A percentile compares a stretch with the other conserved stretches of the same genome.
Conservation (phyloP, 2,797 vertebrate genomes). For the Podargus strigoides region DNA sequence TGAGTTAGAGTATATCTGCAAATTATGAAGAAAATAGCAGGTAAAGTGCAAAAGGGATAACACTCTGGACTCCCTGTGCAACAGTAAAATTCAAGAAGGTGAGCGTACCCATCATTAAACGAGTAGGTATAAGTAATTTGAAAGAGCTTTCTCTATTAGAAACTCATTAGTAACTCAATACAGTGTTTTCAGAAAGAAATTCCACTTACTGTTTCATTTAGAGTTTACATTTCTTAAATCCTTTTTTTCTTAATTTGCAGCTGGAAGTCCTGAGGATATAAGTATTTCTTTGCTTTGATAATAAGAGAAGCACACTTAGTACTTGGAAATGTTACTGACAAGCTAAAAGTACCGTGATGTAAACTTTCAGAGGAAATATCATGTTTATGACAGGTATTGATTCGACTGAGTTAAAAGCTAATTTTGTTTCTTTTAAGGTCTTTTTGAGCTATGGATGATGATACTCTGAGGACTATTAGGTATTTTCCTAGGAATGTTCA, state of each 20-base stretch:
- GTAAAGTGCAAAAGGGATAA: not conserved
- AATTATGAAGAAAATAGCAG: not conserved
- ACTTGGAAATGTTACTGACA: conserved; percentile 58
- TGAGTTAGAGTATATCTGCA: not conserved
- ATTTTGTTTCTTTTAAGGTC: conserved; percentile 22
- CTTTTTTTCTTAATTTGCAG: not conserved
- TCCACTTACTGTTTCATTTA: not conserved
- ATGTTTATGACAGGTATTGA: conserved; percentile 30
- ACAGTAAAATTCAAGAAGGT: not conserved
- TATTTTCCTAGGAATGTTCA: not conserved
- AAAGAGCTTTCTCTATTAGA: not conserved
- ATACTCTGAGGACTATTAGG: not conserved
- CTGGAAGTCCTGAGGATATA: conserved; percentile 4
- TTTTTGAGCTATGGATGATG: not conserved
- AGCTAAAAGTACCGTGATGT: conserved; percentile 11
- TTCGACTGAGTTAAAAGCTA: conserved; percentile 25
- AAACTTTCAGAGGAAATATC: conserved; percentile 10
- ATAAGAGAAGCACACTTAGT: not conserved
- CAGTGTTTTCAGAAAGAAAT: not conserved
- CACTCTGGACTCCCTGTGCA: not conserved
- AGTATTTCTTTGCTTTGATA: conserved; percentile 56
- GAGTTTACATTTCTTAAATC: not conserved
- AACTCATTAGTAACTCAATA: not conserved
- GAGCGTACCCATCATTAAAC: not conserved
- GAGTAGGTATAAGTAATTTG: not conserved